A percentile compares a stretch with the other conserved stretches of the same genome.
Conservation (phyloP, 2,797 vertebrate genomes). For the Graptemys geographica region DNA sequence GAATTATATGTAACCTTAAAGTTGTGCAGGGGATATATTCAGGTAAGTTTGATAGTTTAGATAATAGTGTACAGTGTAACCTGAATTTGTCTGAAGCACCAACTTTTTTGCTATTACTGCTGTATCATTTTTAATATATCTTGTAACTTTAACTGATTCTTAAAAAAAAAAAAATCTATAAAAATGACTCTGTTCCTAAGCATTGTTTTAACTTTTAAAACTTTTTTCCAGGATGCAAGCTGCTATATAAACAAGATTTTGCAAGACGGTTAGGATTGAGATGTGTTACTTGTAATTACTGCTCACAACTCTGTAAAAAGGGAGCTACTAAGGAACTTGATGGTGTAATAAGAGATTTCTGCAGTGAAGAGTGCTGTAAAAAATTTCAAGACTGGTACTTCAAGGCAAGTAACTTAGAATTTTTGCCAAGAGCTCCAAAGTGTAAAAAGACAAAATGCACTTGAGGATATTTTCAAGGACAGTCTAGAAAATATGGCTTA, state of each 20-base stretch:
- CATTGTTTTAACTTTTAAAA: constrained; percentile 60
- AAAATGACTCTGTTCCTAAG: constrained; percentile 69
- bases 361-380: constrained; percentile 92
- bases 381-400: constrained; percentile 99
- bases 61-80: background rate
- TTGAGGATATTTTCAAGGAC: constrained; percentile 66
- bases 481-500: constrained; percentile 59
- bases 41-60: constrained; percentile 47
- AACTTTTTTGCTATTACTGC: background rate
- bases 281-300: constrained; percentile 99
- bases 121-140: constrained; percentile 57
- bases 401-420: constrained; percentile 87
- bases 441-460: constrained; percentile 55
- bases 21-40: constrained; percentile 9
- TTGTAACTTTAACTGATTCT: constrained; percentile 58
- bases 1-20: background rate
- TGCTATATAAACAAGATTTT: constrained; percentile 98
- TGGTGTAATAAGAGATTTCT: constrained; percentile 94
- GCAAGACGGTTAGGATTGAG: constrained; percentile 94
- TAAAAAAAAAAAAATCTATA: constrained; percentile 10
- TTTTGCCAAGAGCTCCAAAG: constrained; percentile 65
- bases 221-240: constrained; percentile 92
- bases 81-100: constrained; percentile 51
- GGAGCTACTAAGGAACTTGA: constrained; percentile 92
- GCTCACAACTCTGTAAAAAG: constrained; percentile 96